phyloP scores from a whole-genome alignment of 1,140 invertebrate genomes.

The Drosophila micromelanica region DNA sequence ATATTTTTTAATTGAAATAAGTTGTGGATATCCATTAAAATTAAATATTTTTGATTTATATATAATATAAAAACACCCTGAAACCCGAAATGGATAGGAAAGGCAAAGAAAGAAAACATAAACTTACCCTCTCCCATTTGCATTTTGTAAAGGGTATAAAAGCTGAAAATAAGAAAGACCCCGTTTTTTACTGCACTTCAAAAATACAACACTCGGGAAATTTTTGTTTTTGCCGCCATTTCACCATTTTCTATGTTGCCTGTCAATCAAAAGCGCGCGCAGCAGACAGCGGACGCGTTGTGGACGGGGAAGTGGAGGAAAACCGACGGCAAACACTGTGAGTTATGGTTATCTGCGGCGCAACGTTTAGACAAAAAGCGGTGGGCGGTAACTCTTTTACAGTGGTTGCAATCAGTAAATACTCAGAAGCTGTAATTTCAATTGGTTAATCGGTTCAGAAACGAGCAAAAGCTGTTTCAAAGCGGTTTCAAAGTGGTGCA shows the following conservation, averaged over 20 bases:
- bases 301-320: not conserved
- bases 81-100: too few species aligned
- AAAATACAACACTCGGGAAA: constrained; percentile 71
- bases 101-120: too few species aligned
- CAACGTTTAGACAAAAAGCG: constrained; percentile 19
- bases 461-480: not conserved
- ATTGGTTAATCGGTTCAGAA: not conserved
- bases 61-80: too few species aligned
- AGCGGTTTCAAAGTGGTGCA: too few species aligned
- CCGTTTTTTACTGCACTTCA: constrained; percentile 40
- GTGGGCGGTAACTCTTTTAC: constrained; percentile 16
- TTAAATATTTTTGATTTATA: too few species aligned
- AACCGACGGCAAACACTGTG: constrained; percentile 16
- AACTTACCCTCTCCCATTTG: too few species aligned
- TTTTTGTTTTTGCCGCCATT: constrained; percentile 54
- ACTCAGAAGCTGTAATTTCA: constrained; percentile 5
- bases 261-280: constrained; percentile 73
- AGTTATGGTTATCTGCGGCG: constrained; percentile 48
- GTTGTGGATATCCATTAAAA: too few species aligned
- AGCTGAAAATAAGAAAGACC: constrained; percentile 11
- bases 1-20: too few species aligned
- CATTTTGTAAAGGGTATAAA: not conserved
- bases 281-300: constrained; percentile 46
- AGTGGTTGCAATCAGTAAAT: constrained; percentile 36
- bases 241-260: constrained; percentile 54